These are phyloP conservation scores for Dermolepida albohirtum DNA, from an alignment of 2,888 invertebrate genomes.

Conservation along the genomic window DNA sequence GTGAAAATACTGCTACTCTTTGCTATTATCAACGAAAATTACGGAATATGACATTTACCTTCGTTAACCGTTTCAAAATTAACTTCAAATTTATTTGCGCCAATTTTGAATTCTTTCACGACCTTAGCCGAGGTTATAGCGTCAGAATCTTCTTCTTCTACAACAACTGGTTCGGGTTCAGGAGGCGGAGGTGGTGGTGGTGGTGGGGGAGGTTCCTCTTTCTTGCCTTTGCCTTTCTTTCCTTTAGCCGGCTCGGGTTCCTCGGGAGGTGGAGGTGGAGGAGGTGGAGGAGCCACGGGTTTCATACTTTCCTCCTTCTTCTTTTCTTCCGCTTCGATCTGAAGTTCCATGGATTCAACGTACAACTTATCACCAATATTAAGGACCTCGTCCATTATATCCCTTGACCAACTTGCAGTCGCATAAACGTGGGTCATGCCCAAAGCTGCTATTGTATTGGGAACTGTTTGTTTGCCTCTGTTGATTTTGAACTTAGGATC, in stretches of 20 bases:
- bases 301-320: slow-evolving; percentile 45
- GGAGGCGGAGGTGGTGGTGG: slow-evolving; percentile 24
- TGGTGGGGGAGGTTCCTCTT: slow-evolving; percentile 42
- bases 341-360: slow-evolving; percentile 54
- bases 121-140: slow-evolving; percentile 57
- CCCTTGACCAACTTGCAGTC: slow-evolving; percentile 56
- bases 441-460: slow-evolving; percentile 59
- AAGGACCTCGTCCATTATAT: slow-evolving; percentile 60
- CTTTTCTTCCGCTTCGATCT: slow-evolving; percentile 46
- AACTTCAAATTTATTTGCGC: slow-evolving; percentile 57
- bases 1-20: background rate
- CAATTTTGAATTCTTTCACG: slow-evolving; percentile 58
- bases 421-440: slow-evolving; percentile 59
- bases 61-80: slow-evolving; percentile 46
- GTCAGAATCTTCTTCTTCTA: slow-evolving; percentile 46
- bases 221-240: slow-evolving; percentile 24
- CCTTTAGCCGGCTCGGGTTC: slow-evolving; percentile 21
- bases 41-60: slow-evolving; percentile 5
- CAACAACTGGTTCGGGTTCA: slow-evolving; percentile 7
- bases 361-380: slow-evolving; percentile 59
- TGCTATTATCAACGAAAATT: too few species aligned
- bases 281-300: background rate
- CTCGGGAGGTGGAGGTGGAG: background rate
- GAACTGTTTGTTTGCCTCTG: slow-evolving; percentile 60
- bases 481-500: slow-evolving; percentile 52